Evolutionary conservation across 2,113 vertebrate genomes (phyloP).

Genomic region (Neolamprologus tretocephalus): DNA sequence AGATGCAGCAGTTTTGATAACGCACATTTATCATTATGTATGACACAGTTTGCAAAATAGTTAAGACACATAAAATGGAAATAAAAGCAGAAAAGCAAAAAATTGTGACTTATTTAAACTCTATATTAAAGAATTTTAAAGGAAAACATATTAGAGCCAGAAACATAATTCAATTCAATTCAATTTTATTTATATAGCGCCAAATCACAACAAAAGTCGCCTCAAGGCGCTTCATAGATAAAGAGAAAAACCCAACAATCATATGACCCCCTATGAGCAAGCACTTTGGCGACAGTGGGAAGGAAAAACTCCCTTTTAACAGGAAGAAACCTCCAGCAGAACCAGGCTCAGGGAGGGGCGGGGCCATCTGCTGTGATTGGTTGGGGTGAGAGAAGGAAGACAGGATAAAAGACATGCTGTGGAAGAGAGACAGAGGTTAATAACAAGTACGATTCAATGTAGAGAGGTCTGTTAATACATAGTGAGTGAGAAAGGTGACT

Average conservation of each 20-base stretch:
- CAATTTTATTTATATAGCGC: too few species aligned
- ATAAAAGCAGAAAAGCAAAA: background rate
- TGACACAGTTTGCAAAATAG: background rate
- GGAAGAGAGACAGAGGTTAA: too few species aligned
- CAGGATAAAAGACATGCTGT: too few species aligned
- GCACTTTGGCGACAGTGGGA: too few species aligned
- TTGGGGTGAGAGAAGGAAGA: too few species aligned
- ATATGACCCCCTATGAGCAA: too few species aligned
- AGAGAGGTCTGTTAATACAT: rapidly evolving
- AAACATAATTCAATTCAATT: background rate
- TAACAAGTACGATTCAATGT: rapidly evolving
- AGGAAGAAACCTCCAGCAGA: too few species aligned
- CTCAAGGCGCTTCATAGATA: rapidly evolving
- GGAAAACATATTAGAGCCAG: background rate
- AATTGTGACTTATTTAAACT: background rate
- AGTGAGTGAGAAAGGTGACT: too few species aligned
- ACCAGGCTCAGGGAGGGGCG: too few species aligned
- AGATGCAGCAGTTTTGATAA: background rate
- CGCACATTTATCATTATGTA: background rate
- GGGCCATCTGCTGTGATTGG: rapidly evolving
- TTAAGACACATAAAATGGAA: background rate
- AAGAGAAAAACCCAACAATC: too few species aligned
- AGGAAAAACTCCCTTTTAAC: too few species aligned
- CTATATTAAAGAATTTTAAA: background rate
- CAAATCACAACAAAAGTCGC: too few species aligned